Evolutionary conservation across 2,797 vertebrate species (phyloP).

Genomic region (Micrastur ruficollis): DNA sequence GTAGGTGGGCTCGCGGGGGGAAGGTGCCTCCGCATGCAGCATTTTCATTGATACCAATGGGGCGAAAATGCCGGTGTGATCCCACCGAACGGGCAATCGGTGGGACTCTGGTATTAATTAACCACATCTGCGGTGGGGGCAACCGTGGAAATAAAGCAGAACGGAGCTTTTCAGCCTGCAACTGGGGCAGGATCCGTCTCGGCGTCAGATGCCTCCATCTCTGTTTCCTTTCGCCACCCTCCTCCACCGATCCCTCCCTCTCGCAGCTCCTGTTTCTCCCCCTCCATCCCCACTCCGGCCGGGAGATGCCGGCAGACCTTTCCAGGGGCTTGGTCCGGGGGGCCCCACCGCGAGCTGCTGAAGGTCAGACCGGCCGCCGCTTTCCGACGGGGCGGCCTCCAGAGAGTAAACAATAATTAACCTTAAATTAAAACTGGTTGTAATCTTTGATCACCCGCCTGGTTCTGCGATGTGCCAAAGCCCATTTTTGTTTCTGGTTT

Average conservation of each 20-base stretch:
- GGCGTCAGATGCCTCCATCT: neutral
- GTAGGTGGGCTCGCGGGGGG: rapidly evolving
- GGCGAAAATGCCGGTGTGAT: neutral
- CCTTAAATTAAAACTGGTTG: constrained; percentile 64
- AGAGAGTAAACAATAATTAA: constrained; percentile 70
- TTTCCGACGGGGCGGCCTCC: neutral
- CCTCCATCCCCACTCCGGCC: neutral
- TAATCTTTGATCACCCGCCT: constrained; percentile 45
- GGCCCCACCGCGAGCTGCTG: neutral
- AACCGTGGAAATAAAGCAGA: neutral
- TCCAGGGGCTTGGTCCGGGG: rapidly evolving
- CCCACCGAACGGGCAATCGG: constrained; percentile 64
- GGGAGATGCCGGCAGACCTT: rapidly evolving
- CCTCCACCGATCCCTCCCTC: neutral
- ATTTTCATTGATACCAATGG: neutral
- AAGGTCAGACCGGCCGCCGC: constrained; percentile 7
- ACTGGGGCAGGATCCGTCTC: neutral
- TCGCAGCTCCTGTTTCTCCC: neutral
- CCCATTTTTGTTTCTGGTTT: constrained; percentile 52
- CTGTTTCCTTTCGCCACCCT: neutral
- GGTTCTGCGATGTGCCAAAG: neutral
- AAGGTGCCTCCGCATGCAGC: rapidly evolving
- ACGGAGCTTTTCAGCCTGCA: neutral
- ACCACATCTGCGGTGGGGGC: neutral
- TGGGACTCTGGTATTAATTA: constrained; percentile 66